phyloP scores from a whole-genome alignment of 2,888 invertebrate genomes.

The Drosophila quinaria region DNA sequence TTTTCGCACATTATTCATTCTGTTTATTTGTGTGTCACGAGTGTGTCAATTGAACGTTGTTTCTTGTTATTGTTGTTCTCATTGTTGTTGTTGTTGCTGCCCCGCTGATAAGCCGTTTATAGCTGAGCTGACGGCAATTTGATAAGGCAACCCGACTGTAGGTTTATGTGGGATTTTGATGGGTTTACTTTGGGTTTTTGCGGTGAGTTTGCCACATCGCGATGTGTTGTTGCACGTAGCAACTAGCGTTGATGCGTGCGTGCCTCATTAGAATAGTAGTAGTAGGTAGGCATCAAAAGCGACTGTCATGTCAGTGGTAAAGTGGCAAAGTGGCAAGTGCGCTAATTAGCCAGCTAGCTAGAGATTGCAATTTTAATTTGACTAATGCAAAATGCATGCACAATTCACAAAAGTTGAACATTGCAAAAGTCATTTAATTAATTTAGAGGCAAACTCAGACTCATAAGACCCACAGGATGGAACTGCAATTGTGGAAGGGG shows the following conservation, averaged over 20 bases:
- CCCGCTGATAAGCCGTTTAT: constrained; percentile 68
- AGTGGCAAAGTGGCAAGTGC: constrained; percentile 39
- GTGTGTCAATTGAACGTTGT: constrained; percentile 58
- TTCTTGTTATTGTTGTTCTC: constrained; percentile 4
- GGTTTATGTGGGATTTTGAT: constrained; percentile 25
- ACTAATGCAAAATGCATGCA: constrained; percentile 66
- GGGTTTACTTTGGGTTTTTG: constrained; percentile 12
- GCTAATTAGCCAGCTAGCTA: constrained; percentile 51
- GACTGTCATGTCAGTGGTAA: constrained; percentile 24
- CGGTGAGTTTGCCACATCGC: background rate
- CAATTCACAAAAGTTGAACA: constrained; percentile 60
- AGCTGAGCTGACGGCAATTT: constrained; percentile 23
- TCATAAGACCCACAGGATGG: background rate
- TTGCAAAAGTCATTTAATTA: constrained; percentile 72
- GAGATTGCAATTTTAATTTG: constrained; percentile 71
- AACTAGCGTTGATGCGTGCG: constrained; percentile 47
- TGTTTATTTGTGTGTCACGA: constrained; percentile 48
- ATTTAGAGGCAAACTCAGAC: constrained; percentile 35
- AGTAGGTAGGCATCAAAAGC: constrained; percentile 4
- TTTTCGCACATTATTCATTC: constrained; percentile 53
- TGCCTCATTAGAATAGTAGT: constrained; percentile 51
- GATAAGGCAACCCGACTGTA: constrained; percentile 44
- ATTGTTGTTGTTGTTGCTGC: constrained; percentile 12
- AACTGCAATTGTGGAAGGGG: background rate
- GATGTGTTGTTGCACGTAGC: constrained; percentile 35